These are phyloP conservation scores for Lichenostomus cassidix DNA, from an alignment of 2,113 vertebrate species.

Conservation along the genomic window DNA sequence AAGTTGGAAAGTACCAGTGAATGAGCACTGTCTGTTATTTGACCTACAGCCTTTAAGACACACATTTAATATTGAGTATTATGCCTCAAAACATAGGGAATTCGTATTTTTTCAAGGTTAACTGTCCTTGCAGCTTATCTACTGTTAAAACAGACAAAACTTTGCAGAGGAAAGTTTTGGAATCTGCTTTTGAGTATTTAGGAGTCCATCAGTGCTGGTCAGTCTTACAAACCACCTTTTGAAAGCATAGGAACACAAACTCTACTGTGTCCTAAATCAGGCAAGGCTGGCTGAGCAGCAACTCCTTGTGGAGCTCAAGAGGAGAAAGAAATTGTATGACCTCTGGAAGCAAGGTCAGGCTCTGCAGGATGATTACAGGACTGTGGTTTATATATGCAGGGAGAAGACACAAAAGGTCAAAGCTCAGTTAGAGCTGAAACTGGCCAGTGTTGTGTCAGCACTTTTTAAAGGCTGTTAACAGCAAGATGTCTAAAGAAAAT, in stretches of 20 bases:
- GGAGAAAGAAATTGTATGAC: not conserved
- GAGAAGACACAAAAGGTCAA: not conserved
- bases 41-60: not conserved
- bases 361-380: not conserved
- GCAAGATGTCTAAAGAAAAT: not conserved
- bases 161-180: not conserved
- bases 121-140: not conserved
- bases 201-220: not conserved
- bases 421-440: not conserved
- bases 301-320: not conserved
- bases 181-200: not conserved
- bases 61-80: not conserved
- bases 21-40: not conserved
- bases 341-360: not conserved
- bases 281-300: not conserved
- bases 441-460: not conserved
- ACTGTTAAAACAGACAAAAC: not conserved
- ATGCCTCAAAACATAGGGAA: not conserved
- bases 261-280: not conserved
- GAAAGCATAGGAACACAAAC: not conserved
- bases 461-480: not conserved
- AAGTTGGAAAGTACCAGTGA: not conserved
- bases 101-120: not conserved
- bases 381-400: not conserved
- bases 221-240: not conserved